Base-by-base conservation (phyloP, 2,888 invertebrate species). In the Hypercompe scribonia region DNA sequence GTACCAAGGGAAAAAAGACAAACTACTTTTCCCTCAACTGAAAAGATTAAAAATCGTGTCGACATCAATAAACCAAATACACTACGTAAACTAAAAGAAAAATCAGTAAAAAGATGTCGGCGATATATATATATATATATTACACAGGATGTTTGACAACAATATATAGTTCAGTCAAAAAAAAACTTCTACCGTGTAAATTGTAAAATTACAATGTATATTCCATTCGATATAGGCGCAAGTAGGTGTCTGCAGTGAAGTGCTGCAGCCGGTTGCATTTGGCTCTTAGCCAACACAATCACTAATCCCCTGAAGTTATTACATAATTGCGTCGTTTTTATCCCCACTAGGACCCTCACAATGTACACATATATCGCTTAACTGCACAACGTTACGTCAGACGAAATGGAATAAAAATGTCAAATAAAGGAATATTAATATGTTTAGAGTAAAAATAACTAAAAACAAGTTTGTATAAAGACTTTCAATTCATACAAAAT, bases 321-420 rank as follows among this genome's bases (percentile, higher is more conserved):
- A 93, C 92, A 93, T 94, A 94, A 94, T 94, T 92, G 91, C 92
- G 89, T 87, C 90, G 91, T 93, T 94, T 94, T 93, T 93, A 86
- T 88, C 82, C 83, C 83, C 87, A 86, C 87, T 82, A 78, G 74
- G 82, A 77, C 72, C 72, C 83, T 84, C 83, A 82, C 87, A 80
- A 79, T 76, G 82, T 84, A 85, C 21, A 46, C 24, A 46, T 31
- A 70, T 69, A 63, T 24, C 8, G 24, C 31, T 46, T 39, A 46
- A 64, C 28, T 31, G 46, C 11, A 28, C 11, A 28, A 1, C 4
- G 58, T 58, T 28, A 28, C 58, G 28, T 58, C 28, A 28, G 1
- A 5, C 15, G 13, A 28, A 28, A 58, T 28, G 0, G 13, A 54
- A 15, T 13, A 7, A 28, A 28, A 28, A 46, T 18, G 5, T 18